Conservation (phyloP, 2,797 vertebrate species). For the Bradypodion pumilum region DNA sequence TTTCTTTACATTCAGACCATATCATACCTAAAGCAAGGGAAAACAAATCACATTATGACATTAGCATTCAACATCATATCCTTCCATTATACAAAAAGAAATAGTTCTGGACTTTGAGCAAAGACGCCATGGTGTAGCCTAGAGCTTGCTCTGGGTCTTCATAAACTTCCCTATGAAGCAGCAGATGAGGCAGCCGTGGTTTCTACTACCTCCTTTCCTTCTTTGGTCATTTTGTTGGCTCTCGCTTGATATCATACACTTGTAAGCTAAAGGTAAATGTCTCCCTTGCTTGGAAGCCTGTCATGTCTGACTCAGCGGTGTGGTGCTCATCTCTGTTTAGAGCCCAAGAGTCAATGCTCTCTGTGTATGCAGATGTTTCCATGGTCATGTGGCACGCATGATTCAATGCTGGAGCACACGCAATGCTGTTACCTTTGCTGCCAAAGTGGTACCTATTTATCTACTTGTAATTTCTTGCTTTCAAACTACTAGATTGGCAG, state of each 20-base stretch:
- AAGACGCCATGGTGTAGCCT: not conserved
- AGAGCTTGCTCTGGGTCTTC: not conserved
- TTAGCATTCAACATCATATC: constrained; percentile 2
- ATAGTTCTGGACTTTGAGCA: not conserved
- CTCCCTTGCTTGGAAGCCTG: too few relatives aligned
- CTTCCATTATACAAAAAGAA: not conserved
- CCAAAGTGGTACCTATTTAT: too few relatives aligned
- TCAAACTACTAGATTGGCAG: too few relatives aligned
- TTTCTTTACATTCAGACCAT: constrained; percentile 99
- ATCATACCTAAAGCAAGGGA: constrained; percentile 88
- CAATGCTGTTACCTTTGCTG: too few relatives aligned
- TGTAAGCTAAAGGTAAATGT: not conserved
- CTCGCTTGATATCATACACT: not conserved
- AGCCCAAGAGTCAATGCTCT: too few relatives aligned
- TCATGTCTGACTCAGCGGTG: too few relatives aligned
- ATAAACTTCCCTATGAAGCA: not conserved
- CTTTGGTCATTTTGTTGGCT: not conserved
- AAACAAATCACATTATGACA: constrained; percentile 39
- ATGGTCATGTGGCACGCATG: too few relatives aligned
- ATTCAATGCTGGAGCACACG: too few relatives aligned
- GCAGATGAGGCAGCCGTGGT: not conserved
- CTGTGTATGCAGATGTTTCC: too few relatives aligned
- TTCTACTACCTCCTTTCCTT: not conserved
- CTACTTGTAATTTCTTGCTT: too few relatives aligned
- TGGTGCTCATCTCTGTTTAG: too few relatives aligned